Evolutionary conservation across 2,113 vertebrate genomes (phyloP).

Genomic region (Xiphorhynchus elegans): DNA sequence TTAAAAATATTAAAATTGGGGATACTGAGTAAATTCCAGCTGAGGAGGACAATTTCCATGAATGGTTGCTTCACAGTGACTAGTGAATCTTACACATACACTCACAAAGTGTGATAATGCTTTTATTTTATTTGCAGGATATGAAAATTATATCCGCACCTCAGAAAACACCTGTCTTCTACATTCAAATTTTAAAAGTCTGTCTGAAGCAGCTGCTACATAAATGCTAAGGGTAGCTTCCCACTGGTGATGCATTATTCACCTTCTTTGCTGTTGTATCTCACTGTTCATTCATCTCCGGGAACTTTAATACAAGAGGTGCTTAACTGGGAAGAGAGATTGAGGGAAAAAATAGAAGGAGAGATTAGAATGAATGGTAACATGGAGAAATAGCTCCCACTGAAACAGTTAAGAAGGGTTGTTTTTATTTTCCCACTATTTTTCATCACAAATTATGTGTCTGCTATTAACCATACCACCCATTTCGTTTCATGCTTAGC

Average conservation of each 20-base stretch:
- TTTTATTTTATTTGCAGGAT: background rate
- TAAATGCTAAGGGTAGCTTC: background rate
- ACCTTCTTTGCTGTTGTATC: background rate
- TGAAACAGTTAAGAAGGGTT: background rate
- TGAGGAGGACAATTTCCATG: background rate
- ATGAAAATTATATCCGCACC: background rate
- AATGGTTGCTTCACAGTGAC: background rate
- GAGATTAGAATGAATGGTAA: background rate
- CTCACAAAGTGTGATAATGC: background rate
- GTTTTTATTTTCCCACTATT: background rate
- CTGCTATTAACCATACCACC: background rate
- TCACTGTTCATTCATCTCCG: background rate
- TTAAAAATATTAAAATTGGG: background rate
- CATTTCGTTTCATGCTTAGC: background rate
- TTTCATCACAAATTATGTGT: background rate
- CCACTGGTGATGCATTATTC: fast-evolving
- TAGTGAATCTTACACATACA: background rate
- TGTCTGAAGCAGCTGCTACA: background rate
- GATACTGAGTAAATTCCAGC: background rate
- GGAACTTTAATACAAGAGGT: background rate
- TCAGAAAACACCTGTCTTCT: background rate
- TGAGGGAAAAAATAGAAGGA: background rate
- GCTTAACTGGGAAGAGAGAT: background rate
- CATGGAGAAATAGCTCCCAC: background rate
- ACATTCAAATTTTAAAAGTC: background rate